phyloP scores from a whole-genome alignment of 2,888 invertebrate species.

The Clanis bilineata region DNA sequence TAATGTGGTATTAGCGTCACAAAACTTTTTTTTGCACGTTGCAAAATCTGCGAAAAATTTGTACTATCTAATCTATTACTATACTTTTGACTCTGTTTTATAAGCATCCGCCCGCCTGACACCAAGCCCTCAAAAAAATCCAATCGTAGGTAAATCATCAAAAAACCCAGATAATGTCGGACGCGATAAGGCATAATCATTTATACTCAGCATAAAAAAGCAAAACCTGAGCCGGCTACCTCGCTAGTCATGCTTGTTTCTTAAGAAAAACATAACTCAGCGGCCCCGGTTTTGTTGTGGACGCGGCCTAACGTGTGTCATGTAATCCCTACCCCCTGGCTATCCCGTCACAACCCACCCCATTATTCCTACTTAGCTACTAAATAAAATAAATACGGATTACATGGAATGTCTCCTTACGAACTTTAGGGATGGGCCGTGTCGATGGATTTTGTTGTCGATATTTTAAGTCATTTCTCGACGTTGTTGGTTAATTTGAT shows the following conservation, averaged over 20 bases:
- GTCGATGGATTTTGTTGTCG: slow-evolving; percentile 23
- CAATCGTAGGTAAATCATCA: too few species aligned
- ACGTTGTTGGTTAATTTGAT: neutral
- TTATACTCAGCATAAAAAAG: neutral
- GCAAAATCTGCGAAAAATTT: too few species aligned
- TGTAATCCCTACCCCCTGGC: slow-evolving; percentile 39
- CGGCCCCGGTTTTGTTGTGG: neutral
- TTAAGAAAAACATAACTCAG: neutral
- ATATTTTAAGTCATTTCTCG: neutral
- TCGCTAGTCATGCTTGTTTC: neutral
- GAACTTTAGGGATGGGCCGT: slow-evolving; percentile 30
- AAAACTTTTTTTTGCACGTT: too few species aligned
- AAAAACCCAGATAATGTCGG: too few species aligned
- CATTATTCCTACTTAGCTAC: slow-evolving; percentile 58
- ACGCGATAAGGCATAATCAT: too few species aligned
- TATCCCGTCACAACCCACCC: slow-evolving; percentile 32
- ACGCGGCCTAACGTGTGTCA: slow-evolving; percentile 35
- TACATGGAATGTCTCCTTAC: slow-evolving; percentile 49
- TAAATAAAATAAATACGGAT: slow-evolving; percentile 63
- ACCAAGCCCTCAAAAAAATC: too few species aligned
- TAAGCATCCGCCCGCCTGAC: too few species aligned
- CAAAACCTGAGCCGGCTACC: neutral
- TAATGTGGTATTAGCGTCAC: too few species aligned
- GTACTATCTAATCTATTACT: too few species aligned
- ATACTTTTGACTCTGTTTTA: too few species aligned